phyloP scores from a whole-genome alignment of 1,140 invertebrate genomes.

The Diabrotica undecimpunctata region DNA sequence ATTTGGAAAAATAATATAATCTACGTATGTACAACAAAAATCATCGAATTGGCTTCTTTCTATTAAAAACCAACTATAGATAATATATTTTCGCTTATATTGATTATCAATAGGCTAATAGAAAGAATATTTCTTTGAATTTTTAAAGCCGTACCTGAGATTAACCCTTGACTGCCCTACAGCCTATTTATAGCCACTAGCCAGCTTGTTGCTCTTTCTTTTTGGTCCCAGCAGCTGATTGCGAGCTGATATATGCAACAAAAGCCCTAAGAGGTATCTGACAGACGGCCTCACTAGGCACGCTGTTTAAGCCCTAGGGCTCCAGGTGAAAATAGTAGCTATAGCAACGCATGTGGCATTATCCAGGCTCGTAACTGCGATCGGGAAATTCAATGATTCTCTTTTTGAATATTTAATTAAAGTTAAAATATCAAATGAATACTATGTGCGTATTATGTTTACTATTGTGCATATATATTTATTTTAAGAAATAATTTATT shows the following conservation, averaged over 20 bases:
- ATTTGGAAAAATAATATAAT: too few species aligned
- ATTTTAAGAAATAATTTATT: too few species aligned
- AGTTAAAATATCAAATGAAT: too few species aligned
- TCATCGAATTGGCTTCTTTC: too few species aligned
- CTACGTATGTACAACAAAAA: too few species aligned
- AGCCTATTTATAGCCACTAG: background rate
- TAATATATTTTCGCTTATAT: too few species aligned
- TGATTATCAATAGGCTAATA: too few species aligned
- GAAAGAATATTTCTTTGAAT: too few species aligned
- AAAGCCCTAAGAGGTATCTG: background rate
- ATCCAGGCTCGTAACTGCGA: background rate
- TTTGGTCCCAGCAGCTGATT: background rate
- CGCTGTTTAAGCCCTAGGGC: background rate
- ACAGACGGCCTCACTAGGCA: background rate
- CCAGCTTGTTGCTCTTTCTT: background rate
- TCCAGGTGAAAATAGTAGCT: background rate
- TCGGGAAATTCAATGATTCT: background rate
- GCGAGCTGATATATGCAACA: background rate
- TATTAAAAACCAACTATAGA: too few species aligned
- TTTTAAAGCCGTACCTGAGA: background rate
- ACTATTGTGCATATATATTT: too few species aligned
- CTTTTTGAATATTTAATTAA: too few species aligned
- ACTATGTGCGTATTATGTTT: too few species aligned
- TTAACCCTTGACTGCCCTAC: background rate
- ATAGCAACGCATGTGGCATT: background rate